Conservation (phyloP, 2,797 vertebrate genomes). For the Eospalax fontanierii region DNA sequence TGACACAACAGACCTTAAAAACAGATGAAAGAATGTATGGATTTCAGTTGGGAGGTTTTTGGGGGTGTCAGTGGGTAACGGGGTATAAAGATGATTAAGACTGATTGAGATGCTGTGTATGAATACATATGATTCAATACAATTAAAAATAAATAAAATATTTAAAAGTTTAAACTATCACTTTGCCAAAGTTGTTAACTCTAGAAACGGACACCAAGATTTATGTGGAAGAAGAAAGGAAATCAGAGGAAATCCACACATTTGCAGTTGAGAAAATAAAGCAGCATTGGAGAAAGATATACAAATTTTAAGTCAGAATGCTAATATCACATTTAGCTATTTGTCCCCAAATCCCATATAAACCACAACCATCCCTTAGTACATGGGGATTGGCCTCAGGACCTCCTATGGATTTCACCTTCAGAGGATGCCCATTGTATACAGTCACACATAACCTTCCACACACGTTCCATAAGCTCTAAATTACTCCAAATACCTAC, state of each 20-base stretch:
- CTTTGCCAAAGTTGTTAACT: neutral
- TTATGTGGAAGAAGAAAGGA: neutral
- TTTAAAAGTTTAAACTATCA: neutral
- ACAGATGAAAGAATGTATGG: no score
- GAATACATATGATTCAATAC: no score
- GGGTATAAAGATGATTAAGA: no score
- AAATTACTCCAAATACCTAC: neutral
- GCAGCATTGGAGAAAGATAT: neutral
- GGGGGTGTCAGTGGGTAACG: no score
- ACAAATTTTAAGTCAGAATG: conserved; percentile 22
- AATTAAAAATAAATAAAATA: no score
- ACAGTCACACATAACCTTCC: neutral
- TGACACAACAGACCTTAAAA: no score
- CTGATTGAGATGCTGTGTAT: no score
- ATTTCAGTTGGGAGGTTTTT: no score
- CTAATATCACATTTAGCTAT: neutral
- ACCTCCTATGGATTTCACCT: no score
- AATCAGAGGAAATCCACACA: neutral
- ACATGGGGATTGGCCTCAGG: neutral
- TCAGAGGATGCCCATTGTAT: neutral
- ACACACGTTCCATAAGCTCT: neutral
- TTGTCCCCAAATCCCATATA: neutral
- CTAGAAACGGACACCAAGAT: neutral
- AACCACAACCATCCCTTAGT: neutral
- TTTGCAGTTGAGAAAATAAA: neutral